A percentile compares a stretch with the other conserved stretches of the same genome.
Evolutionary conservation across 30 jellyfish, hydroid and myxozoan genomes (phyloP).

Genomic region (Rhopilema esculentum): DNA sequence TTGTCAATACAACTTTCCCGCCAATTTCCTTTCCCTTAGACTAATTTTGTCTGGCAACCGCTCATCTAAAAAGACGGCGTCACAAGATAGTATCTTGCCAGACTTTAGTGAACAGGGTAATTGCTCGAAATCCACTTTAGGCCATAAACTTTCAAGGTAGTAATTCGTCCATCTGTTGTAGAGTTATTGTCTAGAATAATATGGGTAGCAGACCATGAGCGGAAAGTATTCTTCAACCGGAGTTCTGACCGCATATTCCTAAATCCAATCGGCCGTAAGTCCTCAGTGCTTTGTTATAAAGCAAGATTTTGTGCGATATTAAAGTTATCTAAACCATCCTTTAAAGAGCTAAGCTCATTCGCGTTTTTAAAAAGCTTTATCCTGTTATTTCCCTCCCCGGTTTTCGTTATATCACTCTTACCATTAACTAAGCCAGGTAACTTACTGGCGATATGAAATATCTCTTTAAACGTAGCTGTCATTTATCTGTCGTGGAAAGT

Average conservation of each 20-base stretch:
- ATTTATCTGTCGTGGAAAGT: too few species aligned
- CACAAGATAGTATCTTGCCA: too few species aligned
- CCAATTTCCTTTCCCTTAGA: too few species aligned
- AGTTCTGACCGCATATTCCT: not conserved
- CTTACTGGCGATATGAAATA: not conserved
- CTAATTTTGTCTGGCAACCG: too few species aligned
- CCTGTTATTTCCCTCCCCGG: not conserved
- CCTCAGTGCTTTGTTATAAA: not conserved
- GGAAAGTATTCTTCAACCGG: not conserved
- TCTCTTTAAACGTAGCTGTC: too few species aligned
- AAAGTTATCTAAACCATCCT: not conserved
- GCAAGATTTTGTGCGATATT: not conserved
- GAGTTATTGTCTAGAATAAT: not conserved
- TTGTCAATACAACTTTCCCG: too few species aligned
- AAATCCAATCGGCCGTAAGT: not conserved
- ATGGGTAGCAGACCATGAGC: not conserved
- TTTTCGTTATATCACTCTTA: not conserved
- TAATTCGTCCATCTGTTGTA: not conserved
- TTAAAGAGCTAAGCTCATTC: not conserved
- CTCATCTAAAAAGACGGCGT: too few species aligned
- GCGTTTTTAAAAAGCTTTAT: too few species aligned
- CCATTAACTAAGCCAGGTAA: not conserved
- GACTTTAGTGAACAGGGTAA: too few species aligned
- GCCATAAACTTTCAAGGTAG: too few species aligned
- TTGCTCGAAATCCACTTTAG: too few species aligned